Evolutionary conservation across 2,888 invertebrate genomes (phyloP), one percentile per base, ranked within the genome.

Genomic region (Iphiclides podalirius): DNA sequence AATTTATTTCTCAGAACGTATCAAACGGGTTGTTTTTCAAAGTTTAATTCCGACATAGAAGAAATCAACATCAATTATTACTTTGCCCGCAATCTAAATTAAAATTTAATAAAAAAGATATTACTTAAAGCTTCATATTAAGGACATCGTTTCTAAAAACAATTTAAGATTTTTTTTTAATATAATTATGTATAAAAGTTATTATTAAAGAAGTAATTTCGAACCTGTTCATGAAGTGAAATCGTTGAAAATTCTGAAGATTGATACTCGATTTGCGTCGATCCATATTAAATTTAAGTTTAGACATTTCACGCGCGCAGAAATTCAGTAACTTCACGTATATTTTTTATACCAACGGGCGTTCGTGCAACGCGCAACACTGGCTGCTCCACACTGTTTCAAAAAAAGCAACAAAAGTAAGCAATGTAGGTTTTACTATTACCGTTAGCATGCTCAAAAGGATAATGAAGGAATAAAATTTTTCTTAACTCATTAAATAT

Each of bases 171-270:
- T n/a, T n/a, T n/a, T n/a, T n/a, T n/a, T n/a, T n/a, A n/a, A n/a
- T n/a, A n/a, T n/a, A n/a, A n/a, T 9, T 28, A 28, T 28, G 28
- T 9, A 28, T 28, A 2, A 9, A 28, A 28, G n/a, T 36, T n/a
- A n/a, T n/a, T n/a, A n/a, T n/a, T n/a, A n/a, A n/a, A n/a, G n/a
- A 12, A 23, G 2, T 7, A 3, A 17, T 26, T 47, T 4, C 17
- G 6, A 53, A 81, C 83, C 74, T 77, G 63, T 81, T 72, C 16
- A 85, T 60, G 52, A 86, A 86, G 61, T 85, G 83, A 45, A 80
- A 85, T 33, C 81, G 63, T 1, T 61, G 66, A 49, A 67, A 79
- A 55, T 86, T 86, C 0, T 64, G 40, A 38, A 81, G 78, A 54
- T 79, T 83, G 2, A 85, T 74, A 48, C 84, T 85, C 0, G 81